Evolutionary conservation across 2,113 vertebrate species (phyloP).

Genomic region (Columbina picui): DNA sequence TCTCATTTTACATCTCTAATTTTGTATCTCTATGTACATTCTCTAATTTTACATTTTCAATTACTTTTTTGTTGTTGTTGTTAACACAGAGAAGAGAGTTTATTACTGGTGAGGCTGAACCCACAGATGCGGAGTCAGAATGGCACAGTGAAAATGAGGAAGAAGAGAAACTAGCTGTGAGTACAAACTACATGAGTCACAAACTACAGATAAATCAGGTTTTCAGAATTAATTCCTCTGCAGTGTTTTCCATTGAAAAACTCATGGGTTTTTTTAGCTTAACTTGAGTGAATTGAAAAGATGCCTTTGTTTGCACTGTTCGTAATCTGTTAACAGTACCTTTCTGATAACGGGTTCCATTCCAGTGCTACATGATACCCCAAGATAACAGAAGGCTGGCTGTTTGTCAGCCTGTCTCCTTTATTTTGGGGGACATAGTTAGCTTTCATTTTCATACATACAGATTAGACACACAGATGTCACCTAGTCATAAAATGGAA

Average conservation of each 20-base stretch:
- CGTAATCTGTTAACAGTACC: slow-evolving; percentile 42
- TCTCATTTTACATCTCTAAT: neutral
- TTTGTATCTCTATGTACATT: neutral
- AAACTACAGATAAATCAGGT: accelerated
- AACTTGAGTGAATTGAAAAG: neutral
- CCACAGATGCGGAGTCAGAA: slow-evolving; percentile 92
- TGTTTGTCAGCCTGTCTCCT: neutral
- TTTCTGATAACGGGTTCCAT: slow-evolving; percentile 54
- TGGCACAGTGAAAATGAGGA: slow-evolving; percentile 95
- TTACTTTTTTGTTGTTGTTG: neutral
- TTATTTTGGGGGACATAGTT: slow-evolving; percentile 53
- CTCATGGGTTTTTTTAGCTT: neutral
- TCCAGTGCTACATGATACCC: slow-evolving; percentile 51
- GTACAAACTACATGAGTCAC: slow-evolving; percentile 40
- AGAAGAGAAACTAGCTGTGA: slow-evolving; percentile 92
- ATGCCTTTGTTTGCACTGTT: slow-evolving; percentile 15
- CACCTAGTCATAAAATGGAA: neutral
- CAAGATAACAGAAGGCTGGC: neutral
- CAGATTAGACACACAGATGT: neutral
- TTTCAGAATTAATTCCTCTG: neutral
- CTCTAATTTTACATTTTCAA: neutral
- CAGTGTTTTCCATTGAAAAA: neutral
- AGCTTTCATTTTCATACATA: neutral
- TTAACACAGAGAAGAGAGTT: slow-evolving; percentile 86
- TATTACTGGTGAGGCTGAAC: slow-evolving; percentile 88